A percentile compares a stretch with the other conserved stretches of the same genome.
Evolutionary conservation across 2,888 invertebrate species (phyloP).

Genomic region (Drosophila seclusa): DNA sequence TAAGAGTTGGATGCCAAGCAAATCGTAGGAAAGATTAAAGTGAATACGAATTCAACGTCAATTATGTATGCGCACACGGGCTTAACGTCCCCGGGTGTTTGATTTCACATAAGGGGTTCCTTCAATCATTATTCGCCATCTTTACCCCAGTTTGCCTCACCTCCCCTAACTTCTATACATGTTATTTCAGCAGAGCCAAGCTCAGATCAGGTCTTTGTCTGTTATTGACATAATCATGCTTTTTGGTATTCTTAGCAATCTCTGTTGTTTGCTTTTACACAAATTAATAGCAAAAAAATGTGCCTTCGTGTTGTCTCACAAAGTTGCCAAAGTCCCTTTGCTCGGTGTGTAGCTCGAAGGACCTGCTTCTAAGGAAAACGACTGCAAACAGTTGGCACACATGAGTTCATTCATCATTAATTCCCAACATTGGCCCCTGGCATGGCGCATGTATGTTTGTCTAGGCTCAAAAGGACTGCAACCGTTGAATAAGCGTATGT

Average conservation of each 20-base stretch:
- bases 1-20: constrained; percentile 36
- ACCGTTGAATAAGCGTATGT: constrained; percentile 6
- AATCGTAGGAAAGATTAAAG: constrained; percentile 65
- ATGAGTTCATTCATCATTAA: constrained; percentile 45
- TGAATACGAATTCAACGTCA: constrained; percentile 62
- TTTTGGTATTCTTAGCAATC: constrained; percentile 49
- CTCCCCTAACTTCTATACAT: neutral
- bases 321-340: constrained; percentile 37
- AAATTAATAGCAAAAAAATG: constrained; percentile 68
- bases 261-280: constrained; percentile 66
- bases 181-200: neutral
- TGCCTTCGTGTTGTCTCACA: constrained; percentile 23
- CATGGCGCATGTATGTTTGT: constrained; percentile 41
- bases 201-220: constrained; percentile 3
- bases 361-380: constrained; percentile 31
- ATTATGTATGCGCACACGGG: constrained; percentile 64
- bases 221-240: constrained; percentile 44
- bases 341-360: constrained; percentile 47
- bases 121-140: constrained; percentile 52
- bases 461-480: constrained; percentile 57
- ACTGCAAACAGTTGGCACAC: constrained; percentile 37
- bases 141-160: neutral
- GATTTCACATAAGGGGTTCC: constrained; percentile 56
- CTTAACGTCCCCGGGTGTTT: constrained; percentile 56
- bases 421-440: constrained; percentile 39